Evolutionary conservation across 2,888 invertebrate genomes (phyloP).

Genomic region (Nasonovia ribisnigri): DNA sequence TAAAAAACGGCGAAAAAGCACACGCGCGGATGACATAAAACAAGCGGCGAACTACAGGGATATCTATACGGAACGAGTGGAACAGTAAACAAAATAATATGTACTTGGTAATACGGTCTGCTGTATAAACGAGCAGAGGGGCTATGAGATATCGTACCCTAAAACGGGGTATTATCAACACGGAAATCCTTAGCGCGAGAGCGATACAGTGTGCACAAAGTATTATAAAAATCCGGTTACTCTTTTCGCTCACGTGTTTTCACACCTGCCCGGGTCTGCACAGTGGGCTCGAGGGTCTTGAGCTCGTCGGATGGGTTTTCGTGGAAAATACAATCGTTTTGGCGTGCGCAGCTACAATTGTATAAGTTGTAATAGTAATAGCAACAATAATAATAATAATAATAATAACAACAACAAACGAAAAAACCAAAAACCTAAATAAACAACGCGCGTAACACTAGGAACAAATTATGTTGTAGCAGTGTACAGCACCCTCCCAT

Average conservation of each 20-base stretch:
- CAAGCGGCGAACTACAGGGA: not conserved
- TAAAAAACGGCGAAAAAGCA: not conserved
- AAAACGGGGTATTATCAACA: not conserved
- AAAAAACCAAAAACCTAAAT: constrained; percentile 32
- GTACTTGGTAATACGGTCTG: not conserved
- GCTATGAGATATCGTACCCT: not conserved
- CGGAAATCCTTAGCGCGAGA: not conserved
- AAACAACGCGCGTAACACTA: constrained; percentile 13
- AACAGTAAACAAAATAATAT: not conserved
- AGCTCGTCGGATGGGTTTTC: not conserved
- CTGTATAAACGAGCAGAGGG: not conserved
- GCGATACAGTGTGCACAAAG: not conserved
- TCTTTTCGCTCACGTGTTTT: constrained; percentile 23
- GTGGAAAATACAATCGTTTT: not conserved
- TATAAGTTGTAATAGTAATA: not conserved
- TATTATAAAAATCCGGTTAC: constrained; percentile 36
- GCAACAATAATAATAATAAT: constrained; percentile 8
- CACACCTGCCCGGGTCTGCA: not conserved
- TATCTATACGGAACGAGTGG: not conserved
- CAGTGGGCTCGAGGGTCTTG: not conserved
- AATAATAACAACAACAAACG: not conserved
- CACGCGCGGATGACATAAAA: not conserved
- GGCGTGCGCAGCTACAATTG: not conserved
- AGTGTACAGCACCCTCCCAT: not conserved
- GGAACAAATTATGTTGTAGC: not conserved